Evolutionary conservation across 2,888 invertebrate genomes (phyloP), one percentile per base, ranked within the genome.

Genomic region (Eurois occulta): DNA sequence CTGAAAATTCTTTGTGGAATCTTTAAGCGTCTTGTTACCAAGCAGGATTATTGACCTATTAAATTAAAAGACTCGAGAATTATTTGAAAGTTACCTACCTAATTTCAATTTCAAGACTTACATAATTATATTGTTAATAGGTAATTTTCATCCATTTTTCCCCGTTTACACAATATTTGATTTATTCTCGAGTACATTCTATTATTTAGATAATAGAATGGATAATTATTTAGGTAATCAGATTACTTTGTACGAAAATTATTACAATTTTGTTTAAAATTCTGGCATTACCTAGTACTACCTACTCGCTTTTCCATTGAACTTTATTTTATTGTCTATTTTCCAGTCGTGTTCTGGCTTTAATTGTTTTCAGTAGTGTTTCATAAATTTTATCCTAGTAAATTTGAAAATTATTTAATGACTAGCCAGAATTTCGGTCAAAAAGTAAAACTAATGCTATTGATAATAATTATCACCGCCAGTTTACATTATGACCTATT

Each of bases 111-210:
- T 62, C 62, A 21, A 35, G 21, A 62, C 62, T 60, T 21, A n/a
- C n/a, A n/a, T n/a, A n/a, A n/a, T n/a, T n/a, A 21, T 60, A 43
- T 43, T 74, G 28, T 46, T 32, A 55, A 48, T 4, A 52, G 4
- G 11, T 58, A 35, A 74, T 74, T 58, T 73, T 35, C 21, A 35
- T 28, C 21, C 38, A 21, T 48, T 21, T 48, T 38, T 75, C 46
- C 8, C 38, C 13, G 60, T 18, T 24, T 41, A 75, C 24, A 62
- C 18, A 41, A 75, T 11, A 46, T 48, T 46, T 21, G 11, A 46
- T 38, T 58, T 38, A 43, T 35, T 21, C 32, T 74, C 46, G 10
- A 21, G 55, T 58, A 58, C n/a, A 32, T 43, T 35, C 6, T 43
- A 58, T 55, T 73, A 43, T 58, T 2, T 73, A 21, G n/a, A n/a